phyloP scores from a whole-genome alignment of 1,140 invertebrate species.

The Diachasmimorpha longicaudata region DNA sequence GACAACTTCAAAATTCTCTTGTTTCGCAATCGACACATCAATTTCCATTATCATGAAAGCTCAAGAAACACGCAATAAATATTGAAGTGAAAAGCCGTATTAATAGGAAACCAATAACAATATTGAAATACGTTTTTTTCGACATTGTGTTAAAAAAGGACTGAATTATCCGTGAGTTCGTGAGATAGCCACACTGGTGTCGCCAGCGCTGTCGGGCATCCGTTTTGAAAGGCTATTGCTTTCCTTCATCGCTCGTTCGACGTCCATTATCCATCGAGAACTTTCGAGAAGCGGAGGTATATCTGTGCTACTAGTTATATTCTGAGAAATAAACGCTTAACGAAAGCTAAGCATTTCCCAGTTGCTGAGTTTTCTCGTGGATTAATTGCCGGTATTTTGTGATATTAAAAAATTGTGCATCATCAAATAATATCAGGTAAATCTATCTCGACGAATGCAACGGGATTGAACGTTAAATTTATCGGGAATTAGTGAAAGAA shows the following conservation, averaged over 20 bases:
- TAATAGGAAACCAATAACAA: no score
- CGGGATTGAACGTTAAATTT: not conserved
- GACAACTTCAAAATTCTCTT: not conserved
- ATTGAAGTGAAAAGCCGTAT: not conserved
- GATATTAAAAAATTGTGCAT: not conserved
- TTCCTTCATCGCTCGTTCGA: not conserved
- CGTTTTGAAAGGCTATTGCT: not conserved
- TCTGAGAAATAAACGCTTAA: not conserved
- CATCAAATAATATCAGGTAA: not conserved
- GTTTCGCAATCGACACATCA: no score
- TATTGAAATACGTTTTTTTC: not conserved
- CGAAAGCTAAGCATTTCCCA: not conserved
- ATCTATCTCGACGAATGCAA: not conserved
- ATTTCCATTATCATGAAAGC: not conserved
- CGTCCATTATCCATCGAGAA: slow-evolving; percentile 4
- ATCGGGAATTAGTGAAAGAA: not conserved
- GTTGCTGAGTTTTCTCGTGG: not conserved
- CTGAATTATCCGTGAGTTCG: not conserved
- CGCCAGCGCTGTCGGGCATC: not conserved
- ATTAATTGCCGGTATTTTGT: not conserved
- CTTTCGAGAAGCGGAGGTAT: not conserved
- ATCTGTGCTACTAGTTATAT: not conserved
- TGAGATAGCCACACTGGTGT: not conserved
- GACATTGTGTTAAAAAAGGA: not conserved
- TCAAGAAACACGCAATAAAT: no score